A percentile compares a stretch with the other conserved stretches of the same genome.
Conservation (phyloP, 2,888 invertebrate species). For the Phyllotreta striolata region DNA sequence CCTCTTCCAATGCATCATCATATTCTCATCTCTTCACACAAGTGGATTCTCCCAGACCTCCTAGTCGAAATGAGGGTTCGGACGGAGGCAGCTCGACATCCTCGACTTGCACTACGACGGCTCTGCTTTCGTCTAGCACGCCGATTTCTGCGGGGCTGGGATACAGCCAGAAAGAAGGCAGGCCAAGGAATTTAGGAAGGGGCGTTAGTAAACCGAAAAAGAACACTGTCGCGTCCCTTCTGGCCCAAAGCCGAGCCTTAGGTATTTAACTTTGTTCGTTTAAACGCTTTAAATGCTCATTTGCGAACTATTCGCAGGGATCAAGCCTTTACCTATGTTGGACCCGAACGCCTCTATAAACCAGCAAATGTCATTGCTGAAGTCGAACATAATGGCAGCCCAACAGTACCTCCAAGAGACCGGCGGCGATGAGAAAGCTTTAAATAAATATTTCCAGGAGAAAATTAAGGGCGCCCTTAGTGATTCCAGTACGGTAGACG, state of each 20-base stretch:
- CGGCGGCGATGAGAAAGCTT: constrained; percentile 57
- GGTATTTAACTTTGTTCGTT: constrained; percentile 55
- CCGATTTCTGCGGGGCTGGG: constrained; percentile 39
- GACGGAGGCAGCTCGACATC: constrained; percentile 55
- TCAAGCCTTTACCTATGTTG: constrained; percentile 73
- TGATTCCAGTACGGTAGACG: constrained; percentile 66
- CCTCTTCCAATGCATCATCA: constrained; percentile 65
- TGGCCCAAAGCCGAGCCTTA: constrained; percentile 86
- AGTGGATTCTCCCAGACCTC: constrained; percentile 67
- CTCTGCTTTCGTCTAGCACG: constrained; percentile 27
- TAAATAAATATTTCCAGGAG: constrained; percentile 65
- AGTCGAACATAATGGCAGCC: constrained; percentile 72
- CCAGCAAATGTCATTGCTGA: constrained; percentile 66
- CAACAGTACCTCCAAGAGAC: constrained; percentile 66
- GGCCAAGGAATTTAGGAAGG: constrained; percentile 84
- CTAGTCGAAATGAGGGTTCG: constrained; percentile 61
- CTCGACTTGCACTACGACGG: constrained; percentile 49
- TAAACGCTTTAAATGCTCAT: background rate
- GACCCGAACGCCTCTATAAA: constrained; percentile 66
- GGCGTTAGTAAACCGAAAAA: constrained; percentile 92
- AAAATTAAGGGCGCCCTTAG: constrained; percentile 66
- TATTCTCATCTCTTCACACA: constrained; percentile 67
- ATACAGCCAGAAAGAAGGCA: constrained; percentile 70
- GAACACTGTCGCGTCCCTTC: constrained; percentile 87
- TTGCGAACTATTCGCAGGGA: constrained; percentile 57